Percentiles rank a stretch among this genome's conserved stretches.
Conservation (phyloP, 2,113 vertebrate species). For the Hydropotes inermis region DNA sequence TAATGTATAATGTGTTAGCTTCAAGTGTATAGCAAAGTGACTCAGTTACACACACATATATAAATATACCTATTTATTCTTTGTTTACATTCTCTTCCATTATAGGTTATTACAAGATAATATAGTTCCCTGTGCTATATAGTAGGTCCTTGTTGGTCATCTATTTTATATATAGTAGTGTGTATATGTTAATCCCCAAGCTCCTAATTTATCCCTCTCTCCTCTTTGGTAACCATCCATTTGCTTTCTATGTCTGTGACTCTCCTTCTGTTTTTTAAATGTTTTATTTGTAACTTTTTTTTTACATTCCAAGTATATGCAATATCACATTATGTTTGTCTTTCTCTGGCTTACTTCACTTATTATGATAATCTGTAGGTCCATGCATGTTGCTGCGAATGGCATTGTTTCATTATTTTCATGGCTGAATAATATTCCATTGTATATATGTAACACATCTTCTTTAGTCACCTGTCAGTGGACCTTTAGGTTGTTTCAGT, state of each 20-base stretch:
- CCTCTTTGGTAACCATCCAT: background rate
- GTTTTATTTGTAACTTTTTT: background rate
- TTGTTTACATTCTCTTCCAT: background rate
- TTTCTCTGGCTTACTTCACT: background rate
- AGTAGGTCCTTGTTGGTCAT: background rate
- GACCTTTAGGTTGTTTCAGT: background rate
- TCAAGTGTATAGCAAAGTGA: background rate
- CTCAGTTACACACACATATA: background rate
- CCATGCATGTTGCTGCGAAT: background rate
- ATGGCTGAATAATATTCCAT: background rate
- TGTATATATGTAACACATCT: background rate
- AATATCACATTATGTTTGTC: background rate
- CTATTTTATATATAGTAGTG: background rate
- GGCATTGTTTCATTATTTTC: background rate
- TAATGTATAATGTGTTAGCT: background rate
- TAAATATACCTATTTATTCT: too few species aligned
- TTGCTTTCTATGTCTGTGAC: background rate
- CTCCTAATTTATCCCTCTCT: background rate
- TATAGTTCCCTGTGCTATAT: background rate
- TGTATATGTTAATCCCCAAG: background rate
- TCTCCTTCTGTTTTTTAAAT: background rate
- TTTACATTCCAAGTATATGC: background rate
- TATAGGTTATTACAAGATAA: background rate
- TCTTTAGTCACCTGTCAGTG: background rate
- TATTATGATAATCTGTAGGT: background rate